A percentile compares a stretch with the other conserved stretches of the same genome.
phyloP scores from a whole-genome alignment of 2,113 vertebrate genomes.

The Anarrhichthys ocellatus region DNA sequence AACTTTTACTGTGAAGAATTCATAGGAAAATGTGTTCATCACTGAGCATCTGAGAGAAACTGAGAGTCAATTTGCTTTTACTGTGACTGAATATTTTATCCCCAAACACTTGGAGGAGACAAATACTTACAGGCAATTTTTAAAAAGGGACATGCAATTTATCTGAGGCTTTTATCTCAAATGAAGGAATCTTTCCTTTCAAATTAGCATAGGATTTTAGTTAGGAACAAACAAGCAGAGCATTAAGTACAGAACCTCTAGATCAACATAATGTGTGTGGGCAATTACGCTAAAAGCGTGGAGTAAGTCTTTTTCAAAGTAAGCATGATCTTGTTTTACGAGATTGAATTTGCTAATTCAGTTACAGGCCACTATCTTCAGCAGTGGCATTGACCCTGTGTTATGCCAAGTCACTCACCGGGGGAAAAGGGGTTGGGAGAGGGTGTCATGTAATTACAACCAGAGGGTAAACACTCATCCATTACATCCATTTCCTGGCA shows the following conservation, averaged over 20 bases:
- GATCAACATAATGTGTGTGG: constrained; percentile 71
- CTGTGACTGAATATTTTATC: constrained; percentile 18
- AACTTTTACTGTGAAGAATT: too few species aligned
- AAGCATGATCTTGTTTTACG: constrained; percentile 69
- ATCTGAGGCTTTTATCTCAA: constrained; percentile 47
- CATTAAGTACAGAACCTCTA: constrained; percentile 53
- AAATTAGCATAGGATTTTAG: constrained; percentile 51
- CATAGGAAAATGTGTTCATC: too few species aligned
- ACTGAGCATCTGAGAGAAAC: too few species aligned
- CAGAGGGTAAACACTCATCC: constrained; percentile 66
- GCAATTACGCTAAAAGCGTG: constrained; percentile 79
- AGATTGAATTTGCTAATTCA: constrained; percentile 76
- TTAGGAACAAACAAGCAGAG: constrained; percentile 50
- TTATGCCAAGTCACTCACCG: constrained; percentile 35
- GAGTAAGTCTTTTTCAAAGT: constrained; percentile 57
- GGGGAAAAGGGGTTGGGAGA: constrained; percentile 10
- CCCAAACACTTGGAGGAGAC: not conserved
- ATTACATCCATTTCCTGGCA: constrained; percentile 71
- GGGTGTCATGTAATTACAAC: constrained; percentile 68
- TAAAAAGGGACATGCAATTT: not conserved
- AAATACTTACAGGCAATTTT: constrained; percentile 19
- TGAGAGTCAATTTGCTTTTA: constrained; percentile 2
- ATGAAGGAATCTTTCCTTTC: constrained; percentile 31
- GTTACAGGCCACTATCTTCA: constrained; percentile 66
- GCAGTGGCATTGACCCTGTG: constrained; percentile 62